Base-by-base conservation (phyloP, 2,888 invertebrate species). In the Callimorpha dominula region DNA sequence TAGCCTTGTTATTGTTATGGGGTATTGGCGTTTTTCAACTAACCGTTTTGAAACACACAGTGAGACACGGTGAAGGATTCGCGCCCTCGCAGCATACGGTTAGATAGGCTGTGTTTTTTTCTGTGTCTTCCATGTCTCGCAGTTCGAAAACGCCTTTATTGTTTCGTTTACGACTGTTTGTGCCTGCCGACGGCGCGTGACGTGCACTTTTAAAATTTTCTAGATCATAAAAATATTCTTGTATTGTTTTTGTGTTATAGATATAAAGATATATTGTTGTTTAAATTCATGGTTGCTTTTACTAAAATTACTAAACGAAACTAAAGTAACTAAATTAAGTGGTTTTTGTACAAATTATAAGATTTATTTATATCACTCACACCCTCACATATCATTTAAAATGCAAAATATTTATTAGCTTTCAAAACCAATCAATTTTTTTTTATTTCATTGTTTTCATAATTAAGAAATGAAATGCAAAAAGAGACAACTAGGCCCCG, bases 1-100 rank as follows among this genome's bases (percentile, higher is more conserved):
- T 91, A 88, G 91, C 91, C 93, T 91, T 88, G 93, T 93, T 94
- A 93, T 92, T 92, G 91, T 91, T 91, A 90, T 90, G 87, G 87
- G 85, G 80, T 83, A 83, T 83, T 81, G 83, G 78, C 71, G 88
- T 84, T 84, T 85, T 87, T 85, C 86, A 87, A 78, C 85, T 82
- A 80, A 78, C 65, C 74, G 63, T 79, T 76, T 84, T 82, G 75
- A 81, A 79, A 78, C 77, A 75, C 79, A 79, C 83, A 70, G 82
- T 82, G 76, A 71, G 65, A 72, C 80, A 78, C 81, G 78, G 78
- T 74, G 84, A 78, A 65, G 49, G 76, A 72, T 69, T 73, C 50
- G 65, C 71, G 67, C 68, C 54, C 54, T 68, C 60, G 63, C 43
- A 57, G 67, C 70, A 70, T 68, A 20, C 9, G 62, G 46, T 71